Evolutionary conservation across 2,888 invertebrate genomes (phyloP).

Genomic region (Atrina japonica): DNA sequence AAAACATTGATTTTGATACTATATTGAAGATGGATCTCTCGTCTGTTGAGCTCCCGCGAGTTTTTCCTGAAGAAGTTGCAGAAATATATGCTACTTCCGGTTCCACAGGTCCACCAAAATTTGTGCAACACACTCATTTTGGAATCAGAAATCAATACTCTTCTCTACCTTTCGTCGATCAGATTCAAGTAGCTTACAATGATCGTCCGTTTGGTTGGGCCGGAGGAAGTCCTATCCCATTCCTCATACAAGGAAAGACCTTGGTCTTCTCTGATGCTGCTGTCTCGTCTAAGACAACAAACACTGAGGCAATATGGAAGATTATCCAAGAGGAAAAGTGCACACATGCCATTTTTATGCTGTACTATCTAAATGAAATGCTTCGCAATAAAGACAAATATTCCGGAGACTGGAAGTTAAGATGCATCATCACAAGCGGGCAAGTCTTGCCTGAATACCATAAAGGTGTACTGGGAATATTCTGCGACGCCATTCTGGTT

Average conservation of each 20-base stretch:
- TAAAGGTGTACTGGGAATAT: slow-evolving; percentile 12
- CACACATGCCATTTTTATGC: slow-evolving; percentile 23
- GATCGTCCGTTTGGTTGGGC: slow-evolving; percentile 32
- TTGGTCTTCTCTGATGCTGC: slow-evolving; percentile 19
- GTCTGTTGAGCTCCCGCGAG: slow-evolving; percentile 1
- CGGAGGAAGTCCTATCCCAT: slow-evolving; percentile 20
- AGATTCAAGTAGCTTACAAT: slow-evolving; percentile 10
- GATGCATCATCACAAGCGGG: slow-evolving; percentile 11
- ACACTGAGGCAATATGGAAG: slow-evolving; percentile 16
- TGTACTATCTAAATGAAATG: slow-evolving; percentile 26
- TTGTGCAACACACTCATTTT: slow-evolving; percentile 31
- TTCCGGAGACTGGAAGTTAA: slow-evolving; percentile 6
- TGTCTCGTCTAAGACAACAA: neutral
- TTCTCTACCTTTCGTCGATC: neutral
- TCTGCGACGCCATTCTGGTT: slow-evolving; percentile 9
- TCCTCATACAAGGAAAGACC: slow-evolving; percentile 11
- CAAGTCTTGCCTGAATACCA: slow-evolving; percentile 27
- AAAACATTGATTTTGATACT: neutral
- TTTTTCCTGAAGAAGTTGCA: slow-evolving; percentile 22
- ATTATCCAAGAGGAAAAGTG: slow-evolving; percentile 25
- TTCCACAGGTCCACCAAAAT: slow-evolving; percentile 22
- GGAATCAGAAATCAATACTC: neutral
- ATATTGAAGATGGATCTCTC: neutral
- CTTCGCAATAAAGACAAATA: slow-evolving; percentile 15
- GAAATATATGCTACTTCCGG: slow-evolving; percentile 29